Conservation (phyloP, 2,113 vertebrate species). For the Castor canadensis region DNA sequence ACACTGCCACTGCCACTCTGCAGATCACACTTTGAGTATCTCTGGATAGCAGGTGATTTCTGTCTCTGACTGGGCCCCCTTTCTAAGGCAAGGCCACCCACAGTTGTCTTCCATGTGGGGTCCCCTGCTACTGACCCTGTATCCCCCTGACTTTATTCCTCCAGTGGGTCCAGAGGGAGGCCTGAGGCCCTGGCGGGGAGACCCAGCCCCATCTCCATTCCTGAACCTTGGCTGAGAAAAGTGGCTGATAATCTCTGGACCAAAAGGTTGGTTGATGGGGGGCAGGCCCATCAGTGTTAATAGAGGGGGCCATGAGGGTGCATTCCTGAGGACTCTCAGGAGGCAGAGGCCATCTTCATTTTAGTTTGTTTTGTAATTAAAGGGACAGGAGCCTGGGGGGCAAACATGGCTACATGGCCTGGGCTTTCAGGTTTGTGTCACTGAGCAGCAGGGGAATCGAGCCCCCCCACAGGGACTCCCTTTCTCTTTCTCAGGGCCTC, state of each 20-base stretch:
- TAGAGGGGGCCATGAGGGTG: too few relatives aligned
- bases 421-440: background rate
- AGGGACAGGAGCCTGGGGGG: background rate
- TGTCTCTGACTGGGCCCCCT: background rate
- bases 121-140: background rate
- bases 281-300: too few relatives aligned
- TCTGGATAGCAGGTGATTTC: background rate
- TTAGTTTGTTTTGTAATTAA: slow-evolving; percentile 23
- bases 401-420: background rate
- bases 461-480: background rate
- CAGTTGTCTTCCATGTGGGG: background rate
- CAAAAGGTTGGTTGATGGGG: background rate
- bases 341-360: background rate
- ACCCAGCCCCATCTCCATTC: background rate
- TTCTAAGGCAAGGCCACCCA: too few relatives aligned
- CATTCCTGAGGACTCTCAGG: too few relatives aligned
- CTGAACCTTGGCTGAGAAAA: background rate
- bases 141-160: background rate
- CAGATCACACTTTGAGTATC: too few relatives aligned
- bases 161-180: background rate
- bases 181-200: background rate
- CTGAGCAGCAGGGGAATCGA: background rate
- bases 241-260: background rate
- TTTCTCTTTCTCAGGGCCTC: background rate
- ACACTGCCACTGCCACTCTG: accelerated